Evolutionary conservation across 23 tunicate genomes (phyloP), one percentile per base, ranked within the genome.

Genomic region (Trididemnum miniatum): DNA sequence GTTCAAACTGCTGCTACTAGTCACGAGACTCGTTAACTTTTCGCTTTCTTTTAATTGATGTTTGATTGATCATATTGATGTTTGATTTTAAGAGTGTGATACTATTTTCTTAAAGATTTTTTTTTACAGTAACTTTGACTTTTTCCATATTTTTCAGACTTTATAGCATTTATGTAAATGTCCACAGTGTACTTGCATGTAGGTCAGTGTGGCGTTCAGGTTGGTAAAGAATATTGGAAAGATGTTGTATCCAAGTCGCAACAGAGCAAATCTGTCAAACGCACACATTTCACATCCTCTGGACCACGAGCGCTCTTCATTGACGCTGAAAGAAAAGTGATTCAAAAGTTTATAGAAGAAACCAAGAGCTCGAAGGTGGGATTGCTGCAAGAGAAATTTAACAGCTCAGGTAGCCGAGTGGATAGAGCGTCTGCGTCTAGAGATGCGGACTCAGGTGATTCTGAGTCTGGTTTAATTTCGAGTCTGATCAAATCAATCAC

Each of bases 201-300:
- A 31, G 98, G 98, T 0, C 98, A 93, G 63, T 93, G 98, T 84
- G 98, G 98, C 1, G 39, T 89, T 31, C 98, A 93, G 78, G 75
- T 93, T 28, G 98, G 98, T 9, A 51, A 88, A 65, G 88, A 88
- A 65, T 80, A 77, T 67, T 93, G 98, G 98, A 12, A n/a, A 34
- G 81, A 83, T 67, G 79, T 49, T 2, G 33, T 82, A 0, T 2
- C 20, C 15, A 71, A 20, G 3, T 37, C 87, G 22, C 40, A 37
- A 37, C 49, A 78, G 3, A 80, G 80, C 54, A 20, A 22, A 3
- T 35, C 84, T 57, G 35, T 82, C 5, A 74, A 80, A 35, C 85
- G 74, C 20, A 71, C 69, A 12, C 35, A 80, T 12, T 57, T 35
- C 25, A 40, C 60, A 34, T 78, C 69, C 1, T 88, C 88, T 28